Evolutionary conservation across 2,888 invertebrate species (phyloP), one percentile per base, ranked within the genome.

Genomic region (Drosophila merina): DNA sequence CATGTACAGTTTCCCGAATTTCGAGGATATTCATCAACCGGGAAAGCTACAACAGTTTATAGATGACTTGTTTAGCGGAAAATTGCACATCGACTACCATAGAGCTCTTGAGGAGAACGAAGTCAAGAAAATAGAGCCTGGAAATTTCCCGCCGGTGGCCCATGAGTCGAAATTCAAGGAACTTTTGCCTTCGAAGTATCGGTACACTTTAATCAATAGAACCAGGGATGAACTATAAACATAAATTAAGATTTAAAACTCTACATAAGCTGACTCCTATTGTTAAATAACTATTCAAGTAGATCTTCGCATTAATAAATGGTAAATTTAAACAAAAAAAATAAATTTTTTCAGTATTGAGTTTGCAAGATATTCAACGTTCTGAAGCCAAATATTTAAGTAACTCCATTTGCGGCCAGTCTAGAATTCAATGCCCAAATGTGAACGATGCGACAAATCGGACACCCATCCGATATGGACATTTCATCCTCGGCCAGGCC

Each of bases 101-200:
- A 97, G 98, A 83, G 98, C 98, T 0, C 0, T 36, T n/a, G 1
- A 28, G 2, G 94, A 5, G 97, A 97, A 9, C 7, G n/a, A 14
- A 2, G 55, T 25, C 14, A 42, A 10, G 1, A 94, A 94, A 0
- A 45, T 45, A 14, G 20, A 14, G 1, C 10, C 30, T 8, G 7
- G 5, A 5, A 14, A 40, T 4, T 3, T 25, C 0, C 9, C 3
- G n/a, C 36, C 49, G 2, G 98, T 98, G 1, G 12, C 26, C 2
- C 98, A 98, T 0, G 97, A 97, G 88, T 98, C 98, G 25, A 96
- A 97, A 0, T 99, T 99, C 93, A 97, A 96, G 91, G 97, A 98
- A 90, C 93, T 99, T 56, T 96, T 96, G 30, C 99, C 99, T 1
- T 98, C 98, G 63, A 96, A 96, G 90, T 97, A 96, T 91, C 93